Evolutionary conservation across 2,113 vertebrate genomes (phyloP).

Genomic region (Diadophis punctatus): DNA sequence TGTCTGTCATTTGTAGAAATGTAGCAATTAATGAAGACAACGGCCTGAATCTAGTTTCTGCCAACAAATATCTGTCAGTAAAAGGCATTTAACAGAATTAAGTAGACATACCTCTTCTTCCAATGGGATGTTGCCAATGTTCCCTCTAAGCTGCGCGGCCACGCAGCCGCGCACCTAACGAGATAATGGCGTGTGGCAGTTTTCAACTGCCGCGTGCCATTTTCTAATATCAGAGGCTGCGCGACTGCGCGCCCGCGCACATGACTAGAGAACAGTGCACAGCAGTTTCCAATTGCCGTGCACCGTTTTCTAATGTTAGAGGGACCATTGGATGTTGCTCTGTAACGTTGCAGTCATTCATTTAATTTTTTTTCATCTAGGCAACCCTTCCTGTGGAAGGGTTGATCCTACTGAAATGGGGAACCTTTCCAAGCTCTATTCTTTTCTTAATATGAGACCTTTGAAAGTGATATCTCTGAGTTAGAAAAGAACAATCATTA

Average conservation of each 20-base stretch:
- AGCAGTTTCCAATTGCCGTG: no score
- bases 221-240: no score
- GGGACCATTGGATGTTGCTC: conserved; percentile 39
- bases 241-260: no score
- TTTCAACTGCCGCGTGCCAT: no score
- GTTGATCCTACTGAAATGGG: conserved; percentile 72
- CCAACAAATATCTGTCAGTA: background rate
- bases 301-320: no score
- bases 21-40: conserved; percentile 29
- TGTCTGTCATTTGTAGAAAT: background rate
- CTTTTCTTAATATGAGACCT: conserved; percentile 67
- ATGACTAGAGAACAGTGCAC: no score
- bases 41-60: background rate
- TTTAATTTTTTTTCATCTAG: conserved; percentile 70
- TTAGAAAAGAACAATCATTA: conserved; percentile 70
- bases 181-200: no score
- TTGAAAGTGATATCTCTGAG: conserved; percentile 65
- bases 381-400: conserved; percentile 67
- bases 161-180: no score
- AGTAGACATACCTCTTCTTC: conserved; percentile 41
- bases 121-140: no score
- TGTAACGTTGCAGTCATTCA: conserved; percentile 59
- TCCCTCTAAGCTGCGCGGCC: no score
- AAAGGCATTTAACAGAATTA: conserved; percentile 39
- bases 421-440: conserved; percentile 57